phyloP scores from a whole-genome alignment of 2,888 invertebrate species.

The Synanthedon vespiformis region DNA sequence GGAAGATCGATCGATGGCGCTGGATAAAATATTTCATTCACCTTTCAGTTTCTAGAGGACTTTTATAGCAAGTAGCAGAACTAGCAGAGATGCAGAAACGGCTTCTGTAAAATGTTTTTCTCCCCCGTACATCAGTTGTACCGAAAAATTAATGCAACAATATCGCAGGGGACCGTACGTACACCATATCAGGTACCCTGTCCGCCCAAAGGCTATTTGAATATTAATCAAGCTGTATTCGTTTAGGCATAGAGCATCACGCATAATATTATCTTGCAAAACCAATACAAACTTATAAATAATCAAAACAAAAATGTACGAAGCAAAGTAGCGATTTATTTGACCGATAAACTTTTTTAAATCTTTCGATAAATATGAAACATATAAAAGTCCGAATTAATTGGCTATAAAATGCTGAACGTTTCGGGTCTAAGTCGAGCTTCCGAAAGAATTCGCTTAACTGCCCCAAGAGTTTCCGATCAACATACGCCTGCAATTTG shows the following conservation, averaged over 20 bases:
- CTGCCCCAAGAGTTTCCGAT: slow-evolving; percentile 25
- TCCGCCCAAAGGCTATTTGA: slow-evolving; percentile 51
- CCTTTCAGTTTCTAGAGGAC: not conserved
- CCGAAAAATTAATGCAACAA: slow-evolving; percentile 44
- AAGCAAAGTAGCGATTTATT: not conserved
- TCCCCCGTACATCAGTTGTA: slow-evolving; percentile 16
- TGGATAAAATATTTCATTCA: no score
- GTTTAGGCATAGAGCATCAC: slow-evolving; percentile 33
- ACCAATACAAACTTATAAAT: slow-evolving; percentile 33
- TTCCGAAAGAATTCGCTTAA: slow-evolving; percentile 13
- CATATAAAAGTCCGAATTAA: not conserved
- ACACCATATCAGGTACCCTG: slow-evolving; percentile 14
- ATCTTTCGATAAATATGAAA: not conserved
- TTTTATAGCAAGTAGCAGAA: not conserved
- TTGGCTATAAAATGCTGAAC: not conserved
- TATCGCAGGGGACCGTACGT: slow-evolving; percentile 35
- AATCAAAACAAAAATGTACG: slow-evolving; percentile 13
- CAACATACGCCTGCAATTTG: slow-evolving; percentile 36
- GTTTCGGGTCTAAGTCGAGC: not conserved
- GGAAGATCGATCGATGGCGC: no score
- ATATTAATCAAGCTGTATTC: slow-evolving; percentile 50
- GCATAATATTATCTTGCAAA: slow-evolving; percentile 35
- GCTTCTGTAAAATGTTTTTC: not conserved
- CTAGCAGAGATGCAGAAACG: not conserved
- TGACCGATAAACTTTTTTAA: not conserved